phyloP scores from a whole-genome alignment of 2,113 vertebrate genomes.

The Lasiurus borealis region DNA sequence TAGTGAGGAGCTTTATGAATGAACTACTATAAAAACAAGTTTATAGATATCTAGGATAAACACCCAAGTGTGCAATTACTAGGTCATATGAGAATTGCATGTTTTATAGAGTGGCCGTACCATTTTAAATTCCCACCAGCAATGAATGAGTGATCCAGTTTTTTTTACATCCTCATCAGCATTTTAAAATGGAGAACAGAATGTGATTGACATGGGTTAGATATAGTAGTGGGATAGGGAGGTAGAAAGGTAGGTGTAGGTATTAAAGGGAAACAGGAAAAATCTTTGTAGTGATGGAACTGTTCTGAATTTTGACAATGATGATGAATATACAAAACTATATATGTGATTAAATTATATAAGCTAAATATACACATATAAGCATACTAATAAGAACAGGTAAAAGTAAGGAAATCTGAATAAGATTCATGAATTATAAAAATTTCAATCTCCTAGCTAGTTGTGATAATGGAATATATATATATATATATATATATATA shows the following conservation, averaged over 20 bases:
- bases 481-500: too few species aligned
- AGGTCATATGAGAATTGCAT: background rate
- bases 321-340: background rate
- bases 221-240: background rate
- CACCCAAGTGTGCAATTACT: background rate
- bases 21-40: background rate
- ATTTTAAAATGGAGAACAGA: background rate
- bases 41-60: background rate
- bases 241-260: background rate
- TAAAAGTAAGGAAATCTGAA: background rate
- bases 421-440: background rate
- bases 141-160: background rate
- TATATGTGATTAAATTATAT: background rate
- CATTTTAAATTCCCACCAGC: background rate
- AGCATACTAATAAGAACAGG: background rate
- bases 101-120: background rate
- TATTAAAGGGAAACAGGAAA: background rate
- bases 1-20: background rate
- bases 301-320: background rate
- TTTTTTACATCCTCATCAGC: background rate
- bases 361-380: background rate
- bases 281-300: background rate
- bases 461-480: background rate
- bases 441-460: background rate
- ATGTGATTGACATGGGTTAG: background rate